Evolutionary conservation across 2,888 invertebrate species (phyloP).

Genomic region (Allygus modestus): DNA sequence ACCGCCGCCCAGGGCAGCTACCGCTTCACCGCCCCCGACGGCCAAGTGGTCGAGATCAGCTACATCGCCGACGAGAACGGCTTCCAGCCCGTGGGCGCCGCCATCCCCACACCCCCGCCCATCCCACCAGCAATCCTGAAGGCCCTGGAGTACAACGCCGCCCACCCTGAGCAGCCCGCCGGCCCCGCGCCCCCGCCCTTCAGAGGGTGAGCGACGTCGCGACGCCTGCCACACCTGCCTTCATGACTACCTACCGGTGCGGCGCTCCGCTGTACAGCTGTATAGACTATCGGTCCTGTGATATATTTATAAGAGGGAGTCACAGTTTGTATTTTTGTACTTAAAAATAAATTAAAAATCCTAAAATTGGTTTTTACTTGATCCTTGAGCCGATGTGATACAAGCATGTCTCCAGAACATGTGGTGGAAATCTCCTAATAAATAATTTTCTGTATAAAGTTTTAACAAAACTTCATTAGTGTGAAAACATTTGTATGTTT

Average conservation of each 20-base stretch:
- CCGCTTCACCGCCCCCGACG: conserved; percentile 83
- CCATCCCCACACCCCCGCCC: conserved; percentile 90
- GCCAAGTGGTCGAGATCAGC: conserved; percentile 79
- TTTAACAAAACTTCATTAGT: too few relatives aligned
- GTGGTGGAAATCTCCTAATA: too few relatives aligned
- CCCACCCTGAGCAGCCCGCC: conserved; percentile 69
- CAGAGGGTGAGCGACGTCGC: conserved; percentile 4
- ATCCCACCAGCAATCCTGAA: conserved; percentile 86
- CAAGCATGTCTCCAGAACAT: too few relatives aligned
- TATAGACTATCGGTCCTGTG: conserved; percentile 31
- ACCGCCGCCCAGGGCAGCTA: conserved; percentile 79
- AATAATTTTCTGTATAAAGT: too few relatives aligned
- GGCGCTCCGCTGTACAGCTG: conserved; percentile 32
- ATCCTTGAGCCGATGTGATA: background rate
- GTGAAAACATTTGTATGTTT: too few relatives aligned
- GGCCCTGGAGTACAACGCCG: conserved; percentile 82
- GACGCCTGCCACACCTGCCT: background rate
- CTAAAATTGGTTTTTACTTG: background rate
- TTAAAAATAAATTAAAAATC: conserved; percentile 37
- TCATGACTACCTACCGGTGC: too few relatives aligned
- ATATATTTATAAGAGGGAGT: conserved; percentile 43
- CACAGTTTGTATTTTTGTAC: conserved; percentile 45
- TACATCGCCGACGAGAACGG: conserved; percentile 83
- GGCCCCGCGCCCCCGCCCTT: conserved; percentile 4
- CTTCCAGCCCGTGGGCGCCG: conserved; percentile 79